Conservation (phyloP, 2,888 invertebrate genomes). For the Lottia scabra region DNA sequence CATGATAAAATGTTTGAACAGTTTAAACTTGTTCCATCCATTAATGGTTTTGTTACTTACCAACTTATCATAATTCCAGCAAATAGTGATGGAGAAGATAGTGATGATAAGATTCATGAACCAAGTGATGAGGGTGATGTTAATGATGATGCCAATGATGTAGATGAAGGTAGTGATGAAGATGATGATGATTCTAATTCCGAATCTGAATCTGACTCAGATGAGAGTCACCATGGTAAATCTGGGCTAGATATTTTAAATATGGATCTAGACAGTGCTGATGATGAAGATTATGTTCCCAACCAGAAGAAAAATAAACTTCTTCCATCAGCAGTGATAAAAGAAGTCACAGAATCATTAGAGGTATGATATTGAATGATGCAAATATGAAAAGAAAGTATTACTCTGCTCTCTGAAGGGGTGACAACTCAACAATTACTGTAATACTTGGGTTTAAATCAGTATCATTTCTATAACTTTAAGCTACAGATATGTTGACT, state of each 20-base stretch:
- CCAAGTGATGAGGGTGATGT: constrained; percentile 36
- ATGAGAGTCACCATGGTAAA: constrained; percentile 21
- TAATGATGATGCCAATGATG: constrained; percentile 30
- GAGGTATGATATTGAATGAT: no score
- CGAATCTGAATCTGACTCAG: constrained; percentile 49
- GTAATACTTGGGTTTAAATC: no score
- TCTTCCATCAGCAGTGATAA: neutral
- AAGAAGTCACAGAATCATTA: constrained; percentile 23
- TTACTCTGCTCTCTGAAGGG: no score
- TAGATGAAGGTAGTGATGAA: constrained; percentile 5
- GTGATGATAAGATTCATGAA: constrained; percentile 83
- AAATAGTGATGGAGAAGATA: constrained; percentile 78
- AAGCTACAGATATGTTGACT: no score
- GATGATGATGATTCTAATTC: constrained; percentile 21
- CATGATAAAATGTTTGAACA: no score
- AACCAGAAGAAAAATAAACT: constrained; percentile 38
- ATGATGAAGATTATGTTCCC: constrained; percentile 53
- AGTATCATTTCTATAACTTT: no score
- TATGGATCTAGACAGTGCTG: constrained; percentile 43
- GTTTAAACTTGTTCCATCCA: no score
- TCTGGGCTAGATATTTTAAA: neutral
- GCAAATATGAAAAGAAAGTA: no score
- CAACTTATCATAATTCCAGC: neutral
- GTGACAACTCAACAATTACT: no score
- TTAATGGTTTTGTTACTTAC: neutral